phyloP scores from a whole-genome alignment of 2,888 invertebrate species.

The Lasioglossum marginatum region DNA sequence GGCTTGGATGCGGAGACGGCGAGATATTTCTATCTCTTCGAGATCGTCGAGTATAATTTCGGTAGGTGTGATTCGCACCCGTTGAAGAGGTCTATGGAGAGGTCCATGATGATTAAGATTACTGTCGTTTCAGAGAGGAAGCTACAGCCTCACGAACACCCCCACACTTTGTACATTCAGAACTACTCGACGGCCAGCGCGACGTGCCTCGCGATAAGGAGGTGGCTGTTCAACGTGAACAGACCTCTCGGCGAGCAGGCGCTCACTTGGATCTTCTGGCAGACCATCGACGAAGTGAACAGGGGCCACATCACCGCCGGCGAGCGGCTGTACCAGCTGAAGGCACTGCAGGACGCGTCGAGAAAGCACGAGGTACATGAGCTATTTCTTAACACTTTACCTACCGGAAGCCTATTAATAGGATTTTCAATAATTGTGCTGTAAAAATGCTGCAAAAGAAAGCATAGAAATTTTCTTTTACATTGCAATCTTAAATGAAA shows the following conservation, averaged over 20 bases:
- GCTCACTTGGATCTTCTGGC: conserved; percentile 94
- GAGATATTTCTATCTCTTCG: conserved; percentile 97
- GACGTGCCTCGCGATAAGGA: conserved; percentile 95
- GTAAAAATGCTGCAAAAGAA: too few species aligned
- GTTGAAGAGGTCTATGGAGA: not conserved
- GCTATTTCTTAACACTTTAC: not conserved
- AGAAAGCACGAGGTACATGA: conserved; percentile 90
- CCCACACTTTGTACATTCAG: conserved; percentile 99
- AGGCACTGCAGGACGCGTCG: conserved; percentile 96
- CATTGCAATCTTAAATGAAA: too few species aligned
- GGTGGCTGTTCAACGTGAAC: conserved; percentile 93
- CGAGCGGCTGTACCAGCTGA: conserved; percentile 97
- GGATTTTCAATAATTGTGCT: too few species aligned
- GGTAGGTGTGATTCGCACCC: conserved; percentile 87
- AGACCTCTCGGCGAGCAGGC: conserved; percentile 90
- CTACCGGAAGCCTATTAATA: too few species aligned
- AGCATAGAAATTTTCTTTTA: too few species aligned
- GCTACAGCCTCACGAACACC: conserved; percentile 96
- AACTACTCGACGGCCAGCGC: conserved; percentile 99
- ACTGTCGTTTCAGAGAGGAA: conserved; percentile 91
- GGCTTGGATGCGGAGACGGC: conserved; percentile 92
- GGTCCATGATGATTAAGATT: not conserved
- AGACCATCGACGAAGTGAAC: conserved; percentile 98
- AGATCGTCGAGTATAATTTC: conserved; percentile 98
- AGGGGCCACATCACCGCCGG: conserved; percentile 96